Evolutionary conservation across 2,797 vertebrate genomes (phyloP), one percentile per base, ranked within the genome.

Genomic region (Catharus ustulatus): DNA sequence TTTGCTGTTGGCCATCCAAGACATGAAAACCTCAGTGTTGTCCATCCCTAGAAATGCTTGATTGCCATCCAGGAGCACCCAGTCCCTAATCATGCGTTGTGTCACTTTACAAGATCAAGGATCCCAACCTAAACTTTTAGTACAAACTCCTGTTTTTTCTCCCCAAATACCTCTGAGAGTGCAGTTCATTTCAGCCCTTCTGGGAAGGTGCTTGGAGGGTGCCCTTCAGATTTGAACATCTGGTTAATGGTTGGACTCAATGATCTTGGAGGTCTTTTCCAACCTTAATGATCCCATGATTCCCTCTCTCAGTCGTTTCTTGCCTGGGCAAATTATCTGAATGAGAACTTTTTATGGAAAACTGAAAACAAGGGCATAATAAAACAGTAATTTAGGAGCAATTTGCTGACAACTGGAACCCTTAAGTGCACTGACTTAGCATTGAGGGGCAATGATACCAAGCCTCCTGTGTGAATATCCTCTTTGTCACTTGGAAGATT

Each of bases 371-470:
- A 91, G 89, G 77, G 51, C 92, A 86, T 92, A 96, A 97, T 96
- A 97, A 96, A 97, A 87, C n/a, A 89, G 87, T 94, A 92, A 90
- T 97, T 97, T 89, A 93, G 91, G 91, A 83, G 90, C 93, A 93
- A 42, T 96, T 97, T 95, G 66, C 90, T 96, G 96, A 94, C 90
- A 96, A 95, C 40, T 61, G 72, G 84, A 93, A 55, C 74, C 78
- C 79, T 97, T 93, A 79, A 96, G 93, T 51, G 57, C 79, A 62
- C 43, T 93, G 86, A 68, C 68, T 76, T 85, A 55, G 29, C 54
- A 16, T 52, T 94, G 87, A 71, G 77, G 84, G 79, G 83, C 61
- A 52, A 54, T 84, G 93, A 87, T 79, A 88, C 58, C 57, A 93
- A 77, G 22, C 71, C 93, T 88, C 62, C 73, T 94, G 16, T 95